Conservation (phyloP, 2,888 invertebrate genomes). For the Eretmocerus hayati region DNA sequence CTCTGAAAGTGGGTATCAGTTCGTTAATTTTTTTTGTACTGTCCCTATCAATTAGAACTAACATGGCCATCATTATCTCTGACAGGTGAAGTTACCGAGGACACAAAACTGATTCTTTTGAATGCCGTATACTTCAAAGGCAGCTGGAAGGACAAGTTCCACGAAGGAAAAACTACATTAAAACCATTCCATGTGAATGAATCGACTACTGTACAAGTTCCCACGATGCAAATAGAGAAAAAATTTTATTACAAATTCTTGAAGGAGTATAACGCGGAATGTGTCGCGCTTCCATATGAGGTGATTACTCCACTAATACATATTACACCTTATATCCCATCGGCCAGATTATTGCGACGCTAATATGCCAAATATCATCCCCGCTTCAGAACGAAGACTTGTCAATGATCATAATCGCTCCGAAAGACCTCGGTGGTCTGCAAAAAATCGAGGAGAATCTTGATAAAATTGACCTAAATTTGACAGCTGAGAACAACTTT, state of each 20-base stretch:
- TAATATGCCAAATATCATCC: too few relatives aligned
- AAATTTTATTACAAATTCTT: constrained; percentile 50
- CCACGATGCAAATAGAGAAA: constrained; percentile 64
- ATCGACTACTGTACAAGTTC: constrained; percentile 54
- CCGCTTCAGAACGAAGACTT: constrained; percentile 55
- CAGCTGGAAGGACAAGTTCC: constrained; percentile 65
- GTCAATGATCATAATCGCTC: constrained; percentile 70
- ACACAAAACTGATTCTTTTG: constrained; percentile 71
- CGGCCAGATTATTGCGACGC: too few relatives aligned
- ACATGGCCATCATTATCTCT: too few relatives aligned
- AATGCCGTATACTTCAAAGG: constrained; percentile 87
- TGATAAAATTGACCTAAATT: constrained; percentile 38
- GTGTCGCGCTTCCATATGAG: constrained; percentile 66
- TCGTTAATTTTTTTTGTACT: too few relatives aligned
- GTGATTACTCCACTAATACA: constrained; percentile 38
- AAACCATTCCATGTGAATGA: constrained; percentile 58
- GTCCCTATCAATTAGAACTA: too few relatives aligned
- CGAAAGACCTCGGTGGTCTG: constrained; percentile 61
- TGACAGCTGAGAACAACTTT: constrained; percentile 51
- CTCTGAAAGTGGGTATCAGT: constrained; percentile 44
- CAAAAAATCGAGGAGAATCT: constrained; percentile 56
- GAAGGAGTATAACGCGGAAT: constrained; percentile 52
- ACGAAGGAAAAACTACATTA: constrained; percentile 51
- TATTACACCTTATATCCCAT: too few relatives aligned
- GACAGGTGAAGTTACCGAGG: too few relatives aligned